Percentiles rank a stretch among this genome's conserved stretches.
Conservation (phyloP, 2,888 invertebrate species). For the Mycalesis mineus region DNA sequence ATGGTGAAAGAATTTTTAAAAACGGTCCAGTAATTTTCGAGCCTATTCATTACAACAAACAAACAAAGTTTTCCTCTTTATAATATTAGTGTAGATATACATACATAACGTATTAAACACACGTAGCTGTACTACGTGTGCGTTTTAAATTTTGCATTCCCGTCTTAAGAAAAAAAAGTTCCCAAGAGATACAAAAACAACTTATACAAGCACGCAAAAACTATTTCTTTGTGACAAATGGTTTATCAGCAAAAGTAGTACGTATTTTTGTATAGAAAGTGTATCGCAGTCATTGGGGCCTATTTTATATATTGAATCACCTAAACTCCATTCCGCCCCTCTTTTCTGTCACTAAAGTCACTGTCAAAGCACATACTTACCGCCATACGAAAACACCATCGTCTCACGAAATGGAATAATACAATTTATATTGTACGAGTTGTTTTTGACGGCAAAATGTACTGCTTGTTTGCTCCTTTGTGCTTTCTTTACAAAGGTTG, state of each 20-base stretch:
- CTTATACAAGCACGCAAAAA: too few species aligned
- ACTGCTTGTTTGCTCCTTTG: conserved; percentile 55
- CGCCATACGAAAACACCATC: conserved; percentile 30
- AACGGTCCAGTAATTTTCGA: too few species aligned
- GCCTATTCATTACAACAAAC: too few species aligned
- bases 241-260: background rate
- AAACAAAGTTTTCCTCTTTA: too few species aligned
- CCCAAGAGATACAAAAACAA: too few species aligned
- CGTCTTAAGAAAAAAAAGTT: too few species aligned
- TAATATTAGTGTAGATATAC: too few species aligned
- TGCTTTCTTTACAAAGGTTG: conserved; percentile 41
- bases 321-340: conserved; percentile 9
- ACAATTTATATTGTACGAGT: conserved; percentile 64
- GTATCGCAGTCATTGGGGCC: background rate
- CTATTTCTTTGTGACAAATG: too few species aligned
- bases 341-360: conserved; percentile 19
- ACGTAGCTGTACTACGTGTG: too few species aligned
- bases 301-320: conserved; percentile 21
- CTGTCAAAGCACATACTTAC: conserved; percentile 23
- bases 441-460: conserved; percentile 65
- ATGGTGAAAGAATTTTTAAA: too few species aligned
- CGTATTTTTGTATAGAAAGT: background rate
- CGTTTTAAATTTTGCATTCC: too few species aligned
- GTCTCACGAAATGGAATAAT: conserved; percentile 51
- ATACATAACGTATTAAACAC: too few species aligned